phyloP scores from a whole-genome alignment of 2,888 invertebrate genomes.

The Polyommatus icarus region DNA sequence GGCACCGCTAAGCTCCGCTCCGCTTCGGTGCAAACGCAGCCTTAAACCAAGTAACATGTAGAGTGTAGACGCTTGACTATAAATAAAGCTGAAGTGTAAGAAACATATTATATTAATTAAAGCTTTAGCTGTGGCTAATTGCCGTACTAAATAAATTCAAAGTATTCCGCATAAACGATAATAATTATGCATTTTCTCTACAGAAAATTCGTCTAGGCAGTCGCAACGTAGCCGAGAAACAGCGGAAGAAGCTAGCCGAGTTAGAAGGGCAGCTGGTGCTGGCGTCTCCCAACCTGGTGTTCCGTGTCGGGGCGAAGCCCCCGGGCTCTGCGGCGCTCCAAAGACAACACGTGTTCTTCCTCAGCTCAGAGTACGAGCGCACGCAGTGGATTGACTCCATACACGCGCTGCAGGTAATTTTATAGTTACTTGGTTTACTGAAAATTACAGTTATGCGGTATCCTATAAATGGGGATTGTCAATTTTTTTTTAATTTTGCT shows the following conservation, averaged over 20 bases:
- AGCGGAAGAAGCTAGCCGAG: constrained; percentile 93
- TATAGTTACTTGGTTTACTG: background rate
- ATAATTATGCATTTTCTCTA: background rate
- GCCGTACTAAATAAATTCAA: too few species aligned
- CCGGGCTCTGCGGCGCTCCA: constrained; percentile 75
- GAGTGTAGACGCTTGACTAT: too few species aligned
- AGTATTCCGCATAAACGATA: too few species aligned
- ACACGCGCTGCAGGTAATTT: constrained; percentile 85
- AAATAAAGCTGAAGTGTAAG: too few species aligned
- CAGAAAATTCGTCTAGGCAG: constrained; percentile 82
- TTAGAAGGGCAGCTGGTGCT: constrained; percentile 94
- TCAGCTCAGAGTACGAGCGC: constrained; percentile 96
- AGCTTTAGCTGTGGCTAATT: too few species aligned
- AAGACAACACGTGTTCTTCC: constrained; percentile 89
- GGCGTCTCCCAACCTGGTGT: constrained; percentile 93
- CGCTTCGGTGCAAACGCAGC: too few species aligned
- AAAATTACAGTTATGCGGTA: background rate
- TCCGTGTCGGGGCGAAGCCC: constrained; percentile 87
- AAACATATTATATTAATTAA: too few species aligned
- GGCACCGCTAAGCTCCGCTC: too few species aligned
- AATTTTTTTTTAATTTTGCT: too few species aligned
- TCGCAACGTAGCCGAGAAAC: constrained; percentile 87
- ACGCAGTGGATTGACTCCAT: constrained; percentile 97
- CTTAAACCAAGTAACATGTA: too few species aligned
- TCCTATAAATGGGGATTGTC: too few species aligned